Conservation (phyloP, 2,113 vertebrate genomes). For the Atlantisia rogersi region DNA sequence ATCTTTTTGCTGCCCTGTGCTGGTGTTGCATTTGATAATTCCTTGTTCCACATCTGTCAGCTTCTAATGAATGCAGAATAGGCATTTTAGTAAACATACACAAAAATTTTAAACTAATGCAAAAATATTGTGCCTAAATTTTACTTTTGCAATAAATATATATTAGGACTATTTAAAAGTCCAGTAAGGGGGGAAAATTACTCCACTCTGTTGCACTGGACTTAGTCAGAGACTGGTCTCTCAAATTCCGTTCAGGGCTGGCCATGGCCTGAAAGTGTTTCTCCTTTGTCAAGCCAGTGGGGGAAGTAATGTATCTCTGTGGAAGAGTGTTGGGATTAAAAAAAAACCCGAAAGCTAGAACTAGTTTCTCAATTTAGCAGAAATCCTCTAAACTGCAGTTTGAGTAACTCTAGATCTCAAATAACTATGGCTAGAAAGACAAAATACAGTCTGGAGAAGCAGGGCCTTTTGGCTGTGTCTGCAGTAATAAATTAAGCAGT, state of each 20-base stretch:
- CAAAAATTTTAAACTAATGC: not conserved
- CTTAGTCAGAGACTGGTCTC: not conserved
- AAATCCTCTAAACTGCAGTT: not conserved
- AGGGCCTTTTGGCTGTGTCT: slow-evolving; percentile 13
- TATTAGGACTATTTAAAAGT: not conserved
- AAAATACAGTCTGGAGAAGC: slow-evolving; percentile 13
- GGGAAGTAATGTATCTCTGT: not conserved
- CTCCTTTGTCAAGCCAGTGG: not conserved
- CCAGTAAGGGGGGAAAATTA: not conserved
- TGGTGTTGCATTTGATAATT: not conserved
- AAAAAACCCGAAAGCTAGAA: not conserved
- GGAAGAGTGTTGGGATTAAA: not conserved
- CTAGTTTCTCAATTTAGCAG: not conserved
- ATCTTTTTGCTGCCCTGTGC: not conserved
- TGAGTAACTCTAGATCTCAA: not conserved
- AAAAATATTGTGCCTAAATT: not conserved
- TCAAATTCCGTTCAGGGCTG: not conserved
- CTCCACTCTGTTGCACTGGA: not conserved
- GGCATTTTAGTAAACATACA: not conserved
- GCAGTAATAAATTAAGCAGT: not conserved
- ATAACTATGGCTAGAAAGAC: slow-evolving; percentile 8
- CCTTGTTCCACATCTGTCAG: not conserved
- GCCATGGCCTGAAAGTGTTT: not conserved
- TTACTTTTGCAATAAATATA: not conserved
- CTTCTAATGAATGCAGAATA: not conserved